Percentiles rank a stretch among this genome's conserved stretches.
Conservation (phyloP, 2,797 vertebrate species). For the Sebastes itinus region DNA sequence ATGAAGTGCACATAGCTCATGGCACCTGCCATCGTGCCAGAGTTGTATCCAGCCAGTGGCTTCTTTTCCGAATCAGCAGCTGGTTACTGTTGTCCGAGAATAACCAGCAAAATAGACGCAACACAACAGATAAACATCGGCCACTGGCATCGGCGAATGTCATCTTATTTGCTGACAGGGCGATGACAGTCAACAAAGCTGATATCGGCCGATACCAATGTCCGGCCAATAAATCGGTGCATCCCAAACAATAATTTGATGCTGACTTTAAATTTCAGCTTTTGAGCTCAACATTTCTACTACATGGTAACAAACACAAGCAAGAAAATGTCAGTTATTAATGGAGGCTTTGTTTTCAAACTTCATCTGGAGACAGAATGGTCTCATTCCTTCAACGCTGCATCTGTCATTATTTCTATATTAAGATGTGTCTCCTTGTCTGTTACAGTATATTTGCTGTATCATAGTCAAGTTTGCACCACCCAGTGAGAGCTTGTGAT, state of each 20-base stretch:
- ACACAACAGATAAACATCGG: no score
- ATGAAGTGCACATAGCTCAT: no score
- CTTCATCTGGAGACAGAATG: background rate
- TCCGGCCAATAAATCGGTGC: no score
- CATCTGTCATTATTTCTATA: background rate
- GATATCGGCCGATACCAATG: no score
- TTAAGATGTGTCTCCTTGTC: background rate
- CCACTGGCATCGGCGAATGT: no score
- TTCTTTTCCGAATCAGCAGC: no score
- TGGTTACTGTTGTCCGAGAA: no score
- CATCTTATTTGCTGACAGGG: no score
- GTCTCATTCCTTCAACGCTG: background rate
- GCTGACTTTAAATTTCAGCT: background rate
- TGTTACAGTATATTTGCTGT: background rate
- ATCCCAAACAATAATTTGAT: background rate
- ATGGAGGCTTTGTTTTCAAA: background rate
- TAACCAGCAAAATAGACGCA: no score
- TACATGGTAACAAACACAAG: background rate
- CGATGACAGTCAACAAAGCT: no score
- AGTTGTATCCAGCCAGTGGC: no score
- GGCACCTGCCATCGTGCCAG: no score
- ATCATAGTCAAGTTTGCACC: background rate
- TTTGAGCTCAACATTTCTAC: background rate
- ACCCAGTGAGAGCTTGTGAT: background rate
- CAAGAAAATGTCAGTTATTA: background rate